phyloP scores from a whole-genome alignment of 2,888 invertebrate species.

The Rotaria magnacalcarata region DNA sequence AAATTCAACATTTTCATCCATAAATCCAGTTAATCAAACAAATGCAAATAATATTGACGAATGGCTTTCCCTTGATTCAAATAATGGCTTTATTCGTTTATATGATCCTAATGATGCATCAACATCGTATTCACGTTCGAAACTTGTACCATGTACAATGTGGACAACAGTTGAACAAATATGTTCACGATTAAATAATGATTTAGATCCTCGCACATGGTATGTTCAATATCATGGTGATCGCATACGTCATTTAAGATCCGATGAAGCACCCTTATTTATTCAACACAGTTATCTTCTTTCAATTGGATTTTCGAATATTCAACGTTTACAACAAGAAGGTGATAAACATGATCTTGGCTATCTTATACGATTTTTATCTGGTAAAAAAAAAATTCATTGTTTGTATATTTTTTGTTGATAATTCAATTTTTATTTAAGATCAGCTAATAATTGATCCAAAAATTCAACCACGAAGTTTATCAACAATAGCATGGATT shows the following conservation, averaged over 20 bases:
- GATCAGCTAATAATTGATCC: conserved; percentile 58
- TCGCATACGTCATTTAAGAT: conserved; percentile 56
- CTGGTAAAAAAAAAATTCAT: conserved; percentile 52
- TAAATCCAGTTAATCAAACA: background rate
- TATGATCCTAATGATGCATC: conserved; percentile 46
- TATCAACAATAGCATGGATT: conserved; percentile 54
- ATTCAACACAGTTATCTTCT: conserved; percentile 59
- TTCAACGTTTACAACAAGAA: conserved; percentile 55
- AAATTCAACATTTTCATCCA: background rate
- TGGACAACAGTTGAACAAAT: conserved; percentile 56
- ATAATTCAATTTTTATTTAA: conserved; percentile 49
- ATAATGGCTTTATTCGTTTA: conserved; percentile 48
- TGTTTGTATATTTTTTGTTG: background rate
- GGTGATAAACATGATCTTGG: conserved; percentile 55
- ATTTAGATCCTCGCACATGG: conserved; percentile 52
- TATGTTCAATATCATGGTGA: conserved; percentile 59
- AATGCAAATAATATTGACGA: conserved; percentile 16
- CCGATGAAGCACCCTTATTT: conserved; percentile 58
- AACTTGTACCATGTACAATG: conserved; percentile 56
- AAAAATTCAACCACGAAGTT: conserved; percentile 55
- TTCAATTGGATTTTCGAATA: conserved; percentile 56
- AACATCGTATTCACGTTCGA: conserved; percentile 48
- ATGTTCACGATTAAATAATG: conserved; percentile 54
- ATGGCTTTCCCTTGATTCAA: conserved; percentile 22
- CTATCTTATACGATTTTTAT: conserved; percentile 57